Percentiles rank a stretch among this genome's conserved stretches.
Evolutionary conservation across 2,888 invertebrate genomes (phyloP).

Genomic region (Cheilosia grossa): DNA sequence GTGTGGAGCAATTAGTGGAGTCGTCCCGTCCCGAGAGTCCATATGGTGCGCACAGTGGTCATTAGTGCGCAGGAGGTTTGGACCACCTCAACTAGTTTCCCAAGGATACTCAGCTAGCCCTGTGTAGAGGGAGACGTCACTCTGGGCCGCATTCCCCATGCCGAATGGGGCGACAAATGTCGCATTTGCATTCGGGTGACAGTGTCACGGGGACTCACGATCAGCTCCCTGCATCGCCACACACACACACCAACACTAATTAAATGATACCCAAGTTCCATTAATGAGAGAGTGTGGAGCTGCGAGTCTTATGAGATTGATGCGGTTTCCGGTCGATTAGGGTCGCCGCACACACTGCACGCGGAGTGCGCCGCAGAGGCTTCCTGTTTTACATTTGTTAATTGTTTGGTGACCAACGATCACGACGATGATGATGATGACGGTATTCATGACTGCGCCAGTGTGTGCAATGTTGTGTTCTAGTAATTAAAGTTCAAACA

Average conservation of each 20-base stretch:
- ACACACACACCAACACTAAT: conserved; percentile 46
- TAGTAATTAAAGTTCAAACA: conserved; percentile 65
- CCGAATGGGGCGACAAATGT: conserved; percentile 30
- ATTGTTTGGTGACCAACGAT: conserved; percentile 72
- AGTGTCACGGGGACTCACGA: conserved; percentile 43
- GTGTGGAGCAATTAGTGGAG: conserved; percentile 68
- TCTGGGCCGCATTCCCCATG: conserved; percentile 6
- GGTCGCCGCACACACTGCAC: conserved; percentile 68
- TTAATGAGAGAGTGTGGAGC: conserved; percentile 64
- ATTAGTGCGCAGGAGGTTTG: conserved; percentile 51
- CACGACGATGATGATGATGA: conserved; percentile 31
- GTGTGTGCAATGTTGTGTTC: conserved; percentile 54
- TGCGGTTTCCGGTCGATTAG: conserved; percentile 76
- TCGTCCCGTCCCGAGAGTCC: conserved; percentile 20
- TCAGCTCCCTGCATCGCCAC: not conserved
- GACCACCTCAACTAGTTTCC: conserved; percentile 38
- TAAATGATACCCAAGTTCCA: conserved; percentile 66
- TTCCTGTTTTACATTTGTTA: conserved; percentile 73
- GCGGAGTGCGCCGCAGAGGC: conserved; percentile 61
- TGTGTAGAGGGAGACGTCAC: conserved; percentile 28
- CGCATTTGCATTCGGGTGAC: conserved; percentile 60
- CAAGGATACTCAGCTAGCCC: conserved; percentile 38
- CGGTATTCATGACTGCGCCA: conserved; percentile 39
- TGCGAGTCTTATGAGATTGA: conserved; percentile 67
- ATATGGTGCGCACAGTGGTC: conserved; percentile 54